A percentile compares a stretch with the other conserved stretches of the same genome.
Conservation (phyloP, 1,140 invertebrate species). For the Nomia melanderi region DNA sequence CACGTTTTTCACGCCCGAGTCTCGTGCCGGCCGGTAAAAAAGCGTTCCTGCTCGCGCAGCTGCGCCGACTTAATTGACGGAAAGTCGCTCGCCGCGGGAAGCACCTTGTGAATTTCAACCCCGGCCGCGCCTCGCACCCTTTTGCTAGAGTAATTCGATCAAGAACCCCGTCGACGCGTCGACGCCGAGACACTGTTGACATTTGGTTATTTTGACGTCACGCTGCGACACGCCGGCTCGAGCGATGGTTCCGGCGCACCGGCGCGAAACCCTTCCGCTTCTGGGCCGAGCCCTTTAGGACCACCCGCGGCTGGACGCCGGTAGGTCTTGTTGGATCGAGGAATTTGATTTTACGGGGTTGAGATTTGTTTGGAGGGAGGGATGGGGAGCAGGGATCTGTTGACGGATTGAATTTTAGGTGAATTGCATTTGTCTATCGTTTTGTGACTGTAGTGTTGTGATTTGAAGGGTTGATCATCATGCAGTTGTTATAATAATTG, state of each 20-base stretch:
- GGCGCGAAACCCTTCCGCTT: conserved; percentile 54
- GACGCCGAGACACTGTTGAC: conserved; percentile 72
- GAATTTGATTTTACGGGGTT: background rate
- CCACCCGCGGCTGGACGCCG: conserved; percentile 59
- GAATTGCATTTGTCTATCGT: too few species aligned
- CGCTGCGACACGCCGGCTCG: conserved; percentile 64
- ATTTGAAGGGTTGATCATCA: too few species aligned
- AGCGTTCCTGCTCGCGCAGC: conserved; percentile 42
- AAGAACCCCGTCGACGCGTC: conserved; percentile 71
- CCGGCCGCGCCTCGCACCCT: conserved; percentile 30
- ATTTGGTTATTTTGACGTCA: conserved; percentile 77
- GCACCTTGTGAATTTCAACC: conserved; percentile 29
- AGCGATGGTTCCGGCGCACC: background rate
- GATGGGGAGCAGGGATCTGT: too few species aligned
- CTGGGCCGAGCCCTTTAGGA: conserved; percentile 41
- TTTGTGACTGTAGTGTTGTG: too few species aligned
- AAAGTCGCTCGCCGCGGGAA: conserved; percentile 69
- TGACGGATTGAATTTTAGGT: too few species aligned
- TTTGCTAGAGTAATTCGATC: conserved; percentile 78
- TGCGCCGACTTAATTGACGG: conserved; percentile 65
- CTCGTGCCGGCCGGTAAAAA: background rate
- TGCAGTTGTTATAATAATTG: too few species aligned
- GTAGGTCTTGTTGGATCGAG: too few species aligned
- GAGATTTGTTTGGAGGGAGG: background rate
- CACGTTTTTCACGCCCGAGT: conserved; percentile 8